Evolutionary conservation across 2,888 invertebrate genomes (phyloP).

Genomic region (Pharmacophagus antenor): DNA sequence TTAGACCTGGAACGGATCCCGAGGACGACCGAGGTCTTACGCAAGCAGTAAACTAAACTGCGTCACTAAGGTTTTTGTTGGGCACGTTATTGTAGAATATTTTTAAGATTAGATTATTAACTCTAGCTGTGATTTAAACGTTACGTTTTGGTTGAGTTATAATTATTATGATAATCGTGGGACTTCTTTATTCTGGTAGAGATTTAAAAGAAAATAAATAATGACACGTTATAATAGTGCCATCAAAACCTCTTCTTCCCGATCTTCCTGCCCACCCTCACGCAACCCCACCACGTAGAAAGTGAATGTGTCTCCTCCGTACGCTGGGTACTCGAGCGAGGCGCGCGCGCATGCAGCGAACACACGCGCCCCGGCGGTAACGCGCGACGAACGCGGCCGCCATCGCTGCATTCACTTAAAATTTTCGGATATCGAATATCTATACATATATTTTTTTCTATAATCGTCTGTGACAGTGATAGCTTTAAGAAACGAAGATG

Average conservation of each 20-base stretch:
- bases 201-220: no score
- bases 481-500: constrained; percentile 49
- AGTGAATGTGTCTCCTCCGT: constrained; percentile 65
- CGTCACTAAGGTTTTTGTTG: no score
- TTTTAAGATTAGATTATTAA: no score
- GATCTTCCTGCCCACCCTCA: constrained; percentile 46
- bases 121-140: no score
- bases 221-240: constrained; percentile 45
- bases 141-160: no score
- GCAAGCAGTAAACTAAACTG: no score
- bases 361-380: constrained; percentile 70
- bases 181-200: no score
- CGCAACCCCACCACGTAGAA: constrained; percentile 74
- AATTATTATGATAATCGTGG: no score
- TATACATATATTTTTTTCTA: constrained; percentile 36
- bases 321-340: constrained; percentile 39
- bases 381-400: constrained; percentile 67
- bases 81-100: no score
- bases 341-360: constrained; percentile 46
- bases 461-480: constrained; percentile 61
- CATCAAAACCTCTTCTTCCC: constrained; percentile 73
- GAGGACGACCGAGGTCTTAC: no score
- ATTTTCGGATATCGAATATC: constrained; percentile 46
- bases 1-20: no score
- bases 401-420: constrained; percentile 25